phyloP scores from a whole-genome alignment of 1,140 invertebrate species.

The Monochamus saltuarius region DNA sequence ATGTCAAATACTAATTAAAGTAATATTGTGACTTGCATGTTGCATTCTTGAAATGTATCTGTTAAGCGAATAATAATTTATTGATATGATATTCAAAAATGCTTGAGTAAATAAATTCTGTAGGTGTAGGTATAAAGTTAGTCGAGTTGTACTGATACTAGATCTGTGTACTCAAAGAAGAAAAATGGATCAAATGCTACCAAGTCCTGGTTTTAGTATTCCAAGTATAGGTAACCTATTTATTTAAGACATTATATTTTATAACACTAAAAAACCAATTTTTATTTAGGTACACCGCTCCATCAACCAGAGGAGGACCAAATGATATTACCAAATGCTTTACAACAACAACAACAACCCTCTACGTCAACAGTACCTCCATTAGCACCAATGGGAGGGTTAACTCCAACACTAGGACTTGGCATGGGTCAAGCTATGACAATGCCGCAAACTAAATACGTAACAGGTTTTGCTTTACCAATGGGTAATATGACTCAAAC shows the following conservation, averaged over 20 bases:
- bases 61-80: too few species aligned
- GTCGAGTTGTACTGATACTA: too few species aligned
- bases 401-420: conserved; percentile 55
- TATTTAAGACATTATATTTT: too few species aligned
- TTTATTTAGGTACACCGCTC: conserved; percentile 69
- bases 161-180: not conserved
- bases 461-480: conserved; percentile 64
- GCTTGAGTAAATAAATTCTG: too few species aligned
- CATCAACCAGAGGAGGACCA: conserved; percentile 92
- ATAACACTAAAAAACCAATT: not conserved
- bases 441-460: conserved; percentile 69
- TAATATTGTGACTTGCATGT: too few species aligned
- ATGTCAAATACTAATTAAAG: too few species aligned
- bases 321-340: conserved; percentile 76
- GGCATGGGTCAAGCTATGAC: conserved; percentile 58
- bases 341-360: conserved; percentile 69
- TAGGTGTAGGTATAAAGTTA: too few species aligned
- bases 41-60: too few species aligned
- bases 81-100: too few species aligned
- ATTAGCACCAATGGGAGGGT: conserved; percentile 59
- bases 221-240: conserved; percentile 76
- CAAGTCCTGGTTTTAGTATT: conserved; percentile 85
- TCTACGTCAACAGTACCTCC: conserved; percentile 53
- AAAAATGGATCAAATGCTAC: conserved; percentile 84
- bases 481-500: conserved; percentile 84